These are phyloP conservation scores for Oreochromis grahami DNA, from an alignment of 2,797 vertebrate genomes.

Conservation along the genomic window DNA sequence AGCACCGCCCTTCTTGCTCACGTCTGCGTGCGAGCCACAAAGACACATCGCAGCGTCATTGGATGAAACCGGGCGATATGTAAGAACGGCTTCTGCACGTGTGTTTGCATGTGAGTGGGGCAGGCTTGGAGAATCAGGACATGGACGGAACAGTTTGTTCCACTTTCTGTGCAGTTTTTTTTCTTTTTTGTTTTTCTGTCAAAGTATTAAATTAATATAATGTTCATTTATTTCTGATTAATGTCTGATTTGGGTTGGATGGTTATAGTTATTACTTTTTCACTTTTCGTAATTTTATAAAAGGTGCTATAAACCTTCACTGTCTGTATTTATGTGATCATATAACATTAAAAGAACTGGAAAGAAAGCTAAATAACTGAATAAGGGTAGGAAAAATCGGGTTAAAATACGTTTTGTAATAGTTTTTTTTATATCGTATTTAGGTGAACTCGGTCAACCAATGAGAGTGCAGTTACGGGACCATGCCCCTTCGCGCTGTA, in stretches of 20 bases:
- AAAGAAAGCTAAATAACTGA: neutral
- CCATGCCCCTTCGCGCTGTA: neutral
- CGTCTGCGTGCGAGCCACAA: neutral
- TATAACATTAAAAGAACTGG: neutral
- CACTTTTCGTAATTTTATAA: neutral
- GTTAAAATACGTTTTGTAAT: neutral
- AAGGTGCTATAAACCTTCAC: neutral
- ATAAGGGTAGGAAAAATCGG: neutral
- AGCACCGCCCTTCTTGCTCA: neutral
- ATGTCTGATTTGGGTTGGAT: neutral
- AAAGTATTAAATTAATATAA: neutral
- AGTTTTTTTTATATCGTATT: neutral
- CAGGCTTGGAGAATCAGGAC: neutral
- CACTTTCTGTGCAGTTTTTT: neutral
- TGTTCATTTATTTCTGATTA: neutral
- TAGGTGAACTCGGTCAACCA: slow-evolving; percentile 37
- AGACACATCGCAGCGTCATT: neutral
- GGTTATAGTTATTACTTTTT: neutral
- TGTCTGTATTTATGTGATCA: neutral
- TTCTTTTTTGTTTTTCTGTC: too few species aligned
- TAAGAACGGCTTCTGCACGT: slow-evolving; percentile 19
- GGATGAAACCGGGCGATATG: neutral
- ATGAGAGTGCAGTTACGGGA: neutral
- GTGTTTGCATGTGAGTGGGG: slow-evolving; percentile 30
- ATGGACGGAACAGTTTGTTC: neutral